phyloP scores from a whole-genome alignment of 2,113 vertebrate species.

The Stegostoma tigrinum region DNA sequence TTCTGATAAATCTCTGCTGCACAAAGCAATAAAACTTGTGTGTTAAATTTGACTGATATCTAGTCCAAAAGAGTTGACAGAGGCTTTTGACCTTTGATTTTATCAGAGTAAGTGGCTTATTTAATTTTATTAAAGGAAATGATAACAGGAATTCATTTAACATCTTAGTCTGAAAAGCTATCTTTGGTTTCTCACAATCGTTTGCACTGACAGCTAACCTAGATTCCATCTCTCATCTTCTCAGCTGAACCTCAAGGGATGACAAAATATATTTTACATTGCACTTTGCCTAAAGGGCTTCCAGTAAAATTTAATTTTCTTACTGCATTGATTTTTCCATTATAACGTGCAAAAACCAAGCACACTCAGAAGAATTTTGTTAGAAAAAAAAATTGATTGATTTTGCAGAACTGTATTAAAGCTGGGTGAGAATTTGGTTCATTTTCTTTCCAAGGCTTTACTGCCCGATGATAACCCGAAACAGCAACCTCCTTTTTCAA shows the following conservation, averaged over 20 bases:
- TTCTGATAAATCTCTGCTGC: slow-evolving; percentile 56
- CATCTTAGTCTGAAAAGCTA: slow-evolving; percentile 54
- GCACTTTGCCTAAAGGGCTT: slow-evolving; percentile 90
- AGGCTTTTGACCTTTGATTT: slow-evolving; percentile 78
- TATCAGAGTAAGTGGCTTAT: slow-evolving; percentile 71
- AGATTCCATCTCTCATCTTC: slow-evolving; percentile 64
- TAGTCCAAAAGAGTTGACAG: slow-evolving; percentile 59
- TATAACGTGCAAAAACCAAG: slow-evolving; percentile 75
- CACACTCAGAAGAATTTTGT: slow-evolving; percentile 68
- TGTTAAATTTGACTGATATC: slow-evolving; percentile 69
- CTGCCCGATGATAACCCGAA: slow-evolving; percentile 25
- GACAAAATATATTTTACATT: slow-evolving; percentile 82
- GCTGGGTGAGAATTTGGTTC: slow-evolving; percentile 43
- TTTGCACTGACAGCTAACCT: slow-evolving; percentile 62
- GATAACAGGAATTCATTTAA: slow-evolving; percentile 66
- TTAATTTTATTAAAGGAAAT: slow-evolving; percentile 77
- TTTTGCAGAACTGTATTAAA: slow-evolving; percentile 52
- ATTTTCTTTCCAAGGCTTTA: slow-evolving; percentile 44
- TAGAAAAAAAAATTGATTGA: slow-evolving; percentile 55
- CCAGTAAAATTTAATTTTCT: slow-evolving; percentile 96
- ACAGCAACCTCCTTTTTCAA: background rate
- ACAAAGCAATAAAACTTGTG: slow-evolving; percentile 58
- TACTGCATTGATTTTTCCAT: slow-evolving; percentile 85
- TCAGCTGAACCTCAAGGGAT: slow-evolving; percentile 69
- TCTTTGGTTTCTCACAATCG: slow-evolving; percentile 52